phyloP scores from a whole-genome alignment of 2,888 invertebrate genomes.

The Macrosiphum euphorbiae region DNA sequence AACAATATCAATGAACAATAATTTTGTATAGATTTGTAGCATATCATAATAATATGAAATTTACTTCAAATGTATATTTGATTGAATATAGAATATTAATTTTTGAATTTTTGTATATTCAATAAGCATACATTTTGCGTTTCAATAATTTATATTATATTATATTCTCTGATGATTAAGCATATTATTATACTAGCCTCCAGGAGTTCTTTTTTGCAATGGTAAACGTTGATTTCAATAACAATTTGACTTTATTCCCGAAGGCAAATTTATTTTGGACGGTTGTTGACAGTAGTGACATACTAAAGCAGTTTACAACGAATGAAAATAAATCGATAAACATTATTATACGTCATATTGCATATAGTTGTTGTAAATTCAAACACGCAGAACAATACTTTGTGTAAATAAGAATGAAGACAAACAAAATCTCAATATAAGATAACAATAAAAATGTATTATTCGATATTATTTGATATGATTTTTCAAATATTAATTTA shows the following conservation, averaged over 20 bases:
- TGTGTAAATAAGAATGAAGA: background rate
- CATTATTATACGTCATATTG: background rate
- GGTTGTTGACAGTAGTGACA: background rate
- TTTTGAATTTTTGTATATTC: background rate
- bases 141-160: background rate
- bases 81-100: background rate
- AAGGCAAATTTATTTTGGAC: background rate
- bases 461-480: background rate
- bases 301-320: background rate
- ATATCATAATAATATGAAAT: background rate
- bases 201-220: background rate
- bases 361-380: background rate
- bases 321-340: background rate
- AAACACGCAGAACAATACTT: background rate
- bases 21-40: background rate
- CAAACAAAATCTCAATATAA: background rate
- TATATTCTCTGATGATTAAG: background rate
- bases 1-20: background rate
- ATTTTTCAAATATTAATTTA: background rate
- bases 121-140: background rate
- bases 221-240: background rate
- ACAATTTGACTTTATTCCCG: background rate
- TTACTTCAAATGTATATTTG: background rate
- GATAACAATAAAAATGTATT: background rate
- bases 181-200: background rate